Percentiles rank a stretch among this genome's conserved stretches.
Conservation (phyloP, 2,888 invertebrate genomes). For the Dolichopus griseipennis region DNA sequence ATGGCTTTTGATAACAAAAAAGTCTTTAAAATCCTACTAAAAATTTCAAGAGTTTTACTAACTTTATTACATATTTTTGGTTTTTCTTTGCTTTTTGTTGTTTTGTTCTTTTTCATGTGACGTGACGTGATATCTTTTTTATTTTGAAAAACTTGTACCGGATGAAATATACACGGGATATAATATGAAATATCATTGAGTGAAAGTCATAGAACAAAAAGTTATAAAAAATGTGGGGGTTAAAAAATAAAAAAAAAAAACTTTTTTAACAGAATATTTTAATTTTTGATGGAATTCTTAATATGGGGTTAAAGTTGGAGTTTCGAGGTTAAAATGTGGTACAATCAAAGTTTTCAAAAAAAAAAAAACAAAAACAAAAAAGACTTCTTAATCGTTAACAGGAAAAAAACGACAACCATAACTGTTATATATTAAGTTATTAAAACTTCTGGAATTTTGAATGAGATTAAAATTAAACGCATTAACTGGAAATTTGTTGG, state of each 20-base stretch:
- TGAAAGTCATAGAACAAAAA: background rate
- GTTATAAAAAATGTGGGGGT: background rate
- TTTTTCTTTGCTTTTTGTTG: background rate
- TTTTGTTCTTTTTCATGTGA: background rate
- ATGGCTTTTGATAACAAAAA: background rate
- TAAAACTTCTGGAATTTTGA: too few relatives aligned
- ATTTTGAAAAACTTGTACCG: background rate
- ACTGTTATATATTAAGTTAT: too few relatives aligned
- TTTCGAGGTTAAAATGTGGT: background rate
- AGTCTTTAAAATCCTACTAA: background rate
- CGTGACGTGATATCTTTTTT: background rate
- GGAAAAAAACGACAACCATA: too few relatives aligned
- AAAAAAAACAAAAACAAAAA: too few relatives aligned
- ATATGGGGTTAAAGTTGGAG: background rate
- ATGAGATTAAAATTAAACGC: too few relatives aligned
- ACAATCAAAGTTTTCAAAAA: too few relatives aligned
- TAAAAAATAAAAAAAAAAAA: background rate
- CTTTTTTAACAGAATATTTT: background rate
- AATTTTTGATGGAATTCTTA: background rate
- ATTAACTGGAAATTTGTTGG: too few relatives aligned
- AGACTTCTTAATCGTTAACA: too few relatives aligned
- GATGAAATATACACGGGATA: too few relatives aligned
- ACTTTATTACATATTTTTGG: background rate
- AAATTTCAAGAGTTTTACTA: background rate
- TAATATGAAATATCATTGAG: background rate